Conservation (phyloP, 1,140 invertebrate genomes). For the Drosophila persimilis region DNA sequence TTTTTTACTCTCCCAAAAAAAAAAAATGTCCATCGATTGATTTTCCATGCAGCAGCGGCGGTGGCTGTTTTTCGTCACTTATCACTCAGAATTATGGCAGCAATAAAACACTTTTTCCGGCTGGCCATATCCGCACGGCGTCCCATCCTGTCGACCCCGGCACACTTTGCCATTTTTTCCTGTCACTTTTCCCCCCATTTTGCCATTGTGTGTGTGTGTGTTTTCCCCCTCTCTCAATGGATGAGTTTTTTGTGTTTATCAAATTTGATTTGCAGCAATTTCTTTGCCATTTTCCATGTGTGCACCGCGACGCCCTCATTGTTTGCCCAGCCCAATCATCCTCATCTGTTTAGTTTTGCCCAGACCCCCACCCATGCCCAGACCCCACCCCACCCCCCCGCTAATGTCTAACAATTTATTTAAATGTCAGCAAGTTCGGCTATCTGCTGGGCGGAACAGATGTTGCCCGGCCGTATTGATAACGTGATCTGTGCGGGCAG, state of each 20-base stretch:
- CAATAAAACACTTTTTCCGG: constrained; percentile 78
- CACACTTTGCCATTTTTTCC: constrained; percentile 80
- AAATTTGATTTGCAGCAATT: constrained; percentile 80
- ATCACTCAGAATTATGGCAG: constrained; percentile 81
- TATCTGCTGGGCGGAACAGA: constrained; percentile 33
- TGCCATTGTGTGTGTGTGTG: constrained; percentile 50
- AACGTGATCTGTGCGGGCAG: constrained; percentile 28
- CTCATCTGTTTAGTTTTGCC: constrained; percentile 68
- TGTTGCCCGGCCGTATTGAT: constrained; percentile 40
- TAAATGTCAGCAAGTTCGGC: constrained; percentile 72
- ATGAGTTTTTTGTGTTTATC: constrained; percentile 68
- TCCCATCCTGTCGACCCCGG: constrained; percentile 58
- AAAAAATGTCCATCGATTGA: constrained; percentile 56
- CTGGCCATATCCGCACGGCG: constrained; percentile 41
- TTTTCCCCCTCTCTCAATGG: constrained; percentile 4
- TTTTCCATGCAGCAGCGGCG: constrained; percentile 48
- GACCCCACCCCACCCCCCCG: constrained; percentile 2
- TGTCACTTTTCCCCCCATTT: constrained; percentile 70
- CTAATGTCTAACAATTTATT: constrained; percentile 77
- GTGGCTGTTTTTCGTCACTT: constrained; percentile 75
- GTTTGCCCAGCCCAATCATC: constrained; percentile 25
- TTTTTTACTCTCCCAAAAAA: constrained; percentile 24
- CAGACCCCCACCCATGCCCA: constrained; percentile 9
- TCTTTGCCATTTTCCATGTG: constrained; percentile 77
- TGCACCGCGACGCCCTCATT: constrained; percentile 47